Conservation (phyloP, 1,140 invertebrate species). For the Stenopsyche tienmushanensis region DNA sequence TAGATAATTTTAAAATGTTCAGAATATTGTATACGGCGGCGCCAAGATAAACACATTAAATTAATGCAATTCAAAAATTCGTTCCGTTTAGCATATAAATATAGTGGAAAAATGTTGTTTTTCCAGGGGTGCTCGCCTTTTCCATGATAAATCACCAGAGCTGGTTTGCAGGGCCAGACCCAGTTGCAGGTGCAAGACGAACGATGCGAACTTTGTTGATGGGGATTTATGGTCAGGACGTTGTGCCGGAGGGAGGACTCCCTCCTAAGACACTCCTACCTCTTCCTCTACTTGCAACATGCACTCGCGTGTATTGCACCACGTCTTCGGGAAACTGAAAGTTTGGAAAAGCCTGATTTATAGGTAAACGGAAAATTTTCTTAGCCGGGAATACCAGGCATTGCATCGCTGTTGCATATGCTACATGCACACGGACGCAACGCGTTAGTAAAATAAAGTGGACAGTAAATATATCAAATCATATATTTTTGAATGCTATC, state of each 20-base stretch:
- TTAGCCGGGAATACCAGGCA: no score
- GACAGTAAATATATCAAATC: no score
- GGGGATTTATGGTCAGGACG: constrained; percentile 39
- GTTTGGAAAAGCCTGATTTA: constrained; percentile 38
- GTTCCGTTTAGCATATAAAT: no score
- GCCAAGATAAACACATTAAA: no score
- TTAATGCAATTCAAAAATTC: not conserved
- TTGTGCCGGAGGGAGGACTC: constrained; percentile 11
- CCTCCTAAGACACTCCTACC: no score
- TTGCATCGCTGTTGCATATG: no score
- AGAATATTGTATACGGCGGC: no score
- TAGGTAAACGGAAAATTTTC: constrained; percentile 22
- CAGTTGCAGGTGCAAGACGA: constrained; percentile 38
- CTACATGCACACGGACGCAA: no score
- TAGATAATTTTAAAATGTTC: no score
- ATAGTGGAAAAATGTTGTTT: constrained; percentile 20
- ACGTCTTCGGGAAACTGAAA: constrained; percentile 36
- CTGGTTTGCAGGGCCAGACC: constrained; percentile 22
- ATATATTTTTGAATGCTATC: no score
- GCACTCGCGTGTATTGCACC: not conserved
- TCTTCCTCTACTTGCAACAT: not conserved
- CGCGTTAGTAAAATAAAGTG: no score
- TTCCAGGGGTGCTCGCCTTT: constrained; percentile 31
- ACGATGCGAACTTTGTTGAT: constrained; percentile 35
- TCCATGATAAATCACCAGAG: constrained; percentile 40